phyloP scores from a whole-genome alignment of 2,113 vertebrate genomes.

The Scomber japonicus region DNA sequence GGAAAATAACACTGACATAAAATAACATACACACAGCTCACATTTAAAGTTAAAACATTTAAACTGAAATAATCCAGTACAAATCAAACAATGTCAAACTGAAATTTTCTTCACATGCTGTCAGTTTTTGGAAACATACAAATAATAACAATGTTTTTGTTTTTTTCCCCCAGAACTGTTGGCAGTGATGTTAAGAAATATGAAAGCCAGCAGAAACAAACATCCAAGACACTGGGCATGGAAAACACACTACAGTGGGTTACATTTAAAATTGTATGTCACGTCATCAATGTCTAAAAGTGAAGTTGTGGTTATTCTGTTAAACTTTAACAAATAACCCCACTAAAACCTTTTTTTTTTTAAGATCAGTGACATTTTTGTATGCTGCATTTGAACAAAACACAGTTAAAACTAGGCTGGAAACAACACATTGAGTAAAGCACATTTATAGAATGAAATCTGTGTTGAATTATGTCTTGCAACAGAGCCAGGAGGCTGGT shows the following conservation, averaged over 20 bases:
- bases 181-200: slow-evolving; percentile 15
- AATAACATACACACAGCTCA: slow-evolving; percentile 18
- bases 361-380: slow-evolving; percentile 14
- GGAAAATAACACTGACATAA: slow-evolving; percentile 26
- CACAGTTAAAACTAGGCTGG: neutral
- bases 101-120: slow-evolving; percentile 19
- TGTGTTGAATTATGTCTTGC: slow-evolving; percentile 30
- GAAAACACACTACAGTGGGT: slow-evolving; percentile 23
- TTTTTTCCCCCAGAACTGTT: slow-evolving; percentile 2
- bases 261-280: slow-evolving; percentile 32
- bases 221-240: slow-evolving; percentile 11
- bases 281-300: slow-evolving; percentile 10
- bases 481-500: neutral
- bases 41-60: slow-evolving; percentile 1
- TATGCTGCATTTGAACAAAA: slow-evolving; percentile 31
- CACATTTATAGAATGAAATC: slow-evolving; percentile 45
- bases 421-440: slow-evolving; percentile 41
- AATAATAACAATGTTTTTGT: slow-evolving; percentile 8
- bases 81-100: slow-evolving; percentile 16
- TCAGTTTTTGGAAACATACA: slow-evolving; percentile 28
- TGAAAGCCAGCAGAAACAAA: slow-evolving; percentile 14
- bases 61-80: slow-evolving; percentile 22
- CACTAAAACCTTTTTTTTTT: slow-evolving; percentile 10
- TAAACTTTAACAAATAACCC: slow-evolving; percentile 15
- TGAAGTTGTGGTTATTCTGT: slow-evolving; percentile 11